These are phyloP conservation scores for Callionymus lyra DNA, from an alignment of 2,113 vertebrate species.

Conservation along the genomic window DNA sequence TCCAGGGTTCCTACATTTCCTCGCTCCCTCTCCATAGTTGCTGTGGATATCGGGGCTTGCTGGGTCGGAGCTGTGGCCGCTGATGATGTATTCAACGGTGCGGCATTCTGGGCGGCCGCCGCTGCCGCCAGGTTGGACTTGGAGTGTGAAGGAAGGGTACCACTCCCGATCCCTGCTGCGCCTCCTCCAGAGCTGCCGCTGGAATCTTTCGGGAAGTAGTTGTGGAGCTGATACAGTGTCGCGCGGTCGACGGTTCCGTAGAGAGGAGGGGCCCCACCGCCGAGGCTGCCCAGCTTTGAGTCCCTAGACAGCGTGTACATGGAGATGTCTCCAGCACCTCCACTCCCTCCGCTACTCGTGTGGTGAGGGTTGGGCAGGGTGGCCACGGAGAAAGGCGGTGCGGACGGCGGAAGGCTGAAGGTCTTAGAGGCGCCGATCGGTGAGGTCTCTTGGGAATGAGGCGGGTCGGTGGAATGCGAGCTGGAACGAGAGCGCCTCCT, in stretches of 20 bases:
- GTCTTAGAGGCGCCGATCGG: conserved; percentile 66
- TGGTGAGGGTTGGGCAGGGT: conserved; percentile 72
- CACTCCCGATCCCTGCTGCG: conserved; percentile 46
- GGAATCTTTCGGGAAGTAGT: conserved; percentile 81
- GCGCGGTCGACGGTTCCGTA: conserved; percentile 74
- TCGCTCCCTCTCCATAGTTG: conserved; percentile 71
- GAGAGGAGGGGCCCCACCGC: conserved; percentile 61
- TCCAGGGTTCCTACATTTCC: conserved; percentile 61
- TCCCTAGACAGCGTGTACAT: conserved; percentile 86
- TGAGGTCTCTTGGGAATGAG: conserved; percentile 64
- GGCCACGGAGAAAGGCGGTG: conserved; percentile 68
- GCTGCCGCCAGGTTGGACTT: conserved; percentile 67
- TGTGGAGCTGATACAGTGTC: conserved; percentile 82
- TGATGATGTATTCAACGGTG: conserved; percentile 68
- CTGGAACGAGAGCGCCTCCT: conserved; percentile 78
- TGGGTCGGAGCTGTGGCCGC: conserved; percentile 56
- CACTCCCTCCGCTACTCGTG: conserved; percentile 38
- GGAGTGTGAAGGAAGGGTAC: conserved; percentile 67
- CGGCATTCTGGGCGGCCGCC: conserved; percentile 49
- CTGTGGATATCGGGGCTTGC: conserved; percentile 52
- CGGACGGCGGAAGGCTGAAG: conserved; percentile 62
- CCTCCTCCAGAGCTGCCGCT: conserved; percentile 33
- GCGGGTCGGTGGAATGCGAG: conserved; percentile 80
- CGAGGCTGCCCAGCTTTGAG: conserved; percentile 66
- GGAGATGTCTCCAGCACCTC: conserved; percentile 77